Base-by-base conservation (phyloP, 2,113 vertebrate genomes). In the Solea solea region DNA sequence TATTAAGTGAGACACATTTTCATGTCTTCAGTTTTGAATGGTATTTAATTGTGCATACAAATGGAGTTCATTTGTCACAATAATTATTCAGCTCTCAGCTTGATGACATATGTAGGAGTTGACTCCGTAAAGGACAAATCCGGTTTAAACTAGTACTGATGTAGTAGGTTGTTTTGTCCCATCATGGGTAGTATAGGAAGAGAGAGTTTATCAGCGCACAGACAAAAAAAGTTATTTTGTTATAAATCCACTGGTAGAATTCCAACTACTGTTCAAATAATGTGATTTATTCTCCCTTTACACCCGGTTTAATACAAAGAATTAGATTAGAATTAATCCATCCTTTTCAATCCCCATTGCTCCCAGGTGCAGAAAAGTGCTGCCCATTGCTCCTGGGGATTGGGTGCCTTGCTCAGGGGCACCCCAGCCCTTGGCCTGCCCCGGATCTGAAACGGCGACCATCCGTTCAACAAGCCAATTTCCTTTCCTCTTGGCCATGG, bases 241-340 rank as follows among this genome's bases (percentile, higher is more conserved):
- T 21, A 21, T 21, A 21, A 21, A 21, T n/a, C n/a, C n/a, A n/a
- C n/a, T n/a, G n/a, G n/a, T n/a, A n/a, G n/a, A n/a, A n/a, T n/a
- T n/a, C n/a, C n/a, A n/a, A n/a, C n/a, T n/a, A n/a, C n/a, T n/a
- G n/a, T n/a, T n/a, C n/a, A 88, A 82, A 87, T 76, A 76, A 15
- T 64, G 88, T 87, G 78, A 88, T 84, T 80, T 60, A 87, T 79
- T 79, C 16, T 60, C 52, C 12, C 25, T 82, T 81, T 80, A 72
- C 67, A 16, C 25, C 13, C 13, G 60, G 49, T 77, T 69, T 69
- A 82, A 67, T 69, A 80, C 60, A 48, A 53, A 75, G 51, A 72
- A 15, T 28, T 25, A 49, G 41, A 21, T 21, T 21, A 21, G 21
- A 21, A 21, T 21, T 21, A 21, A 21, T 1, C 21, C 21, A 21